Conservation (phyloP, 2,797 vertebrate species). For the Spinibarbus caldwelli region DNA sequence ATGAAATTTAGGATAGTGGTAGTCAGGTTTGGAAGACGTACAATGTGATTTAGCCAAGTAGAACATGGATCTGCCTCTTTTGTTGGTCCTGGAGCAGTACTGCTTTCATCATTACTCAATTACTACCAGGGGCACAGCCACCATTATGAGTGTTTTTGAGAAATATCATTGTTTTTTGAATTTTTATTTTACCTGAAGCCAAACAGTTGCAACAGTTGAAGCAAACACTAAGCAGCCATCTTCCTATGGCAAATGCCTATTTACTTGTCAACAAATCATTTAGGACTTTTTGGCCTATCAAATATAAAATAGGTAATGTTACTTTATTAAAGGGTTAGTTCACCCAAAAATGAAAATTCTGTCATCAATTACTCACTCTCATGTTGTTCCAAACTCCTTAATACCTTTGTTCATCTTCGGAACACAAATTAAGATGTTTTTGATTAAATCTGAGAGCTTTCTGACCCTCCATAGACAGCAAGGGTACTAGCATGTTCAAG, state of each 20-base stretch:
- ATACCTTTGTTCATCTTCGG: not conserved
- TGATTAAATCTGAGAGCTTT: not conserved
- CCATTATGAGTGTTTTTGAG: too few relatives aligned
- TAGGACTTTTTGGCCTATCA: too few relatives aligned
- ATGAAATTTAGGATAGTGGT: not conserved
- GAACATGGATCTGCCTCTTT: not conserved
- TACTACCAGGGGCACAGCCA: not conserved
- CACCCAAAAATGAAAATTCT: not conserved
- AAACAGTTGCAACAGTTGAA: not conserved
- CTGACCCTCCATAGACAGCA: not conserved
- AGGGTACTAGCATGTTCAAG: not conserved
- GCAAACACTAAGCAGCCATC: not conserved
- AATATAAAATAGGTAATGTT: not conserved
- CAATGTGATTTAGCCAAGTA: conserved; percentile 24
- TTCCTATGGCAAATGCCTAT: not conserved
- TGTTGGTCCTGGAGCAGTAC: not conserved
- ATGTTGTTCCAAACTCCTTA: not conserved
- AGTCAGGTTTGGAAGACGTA: not conserved
- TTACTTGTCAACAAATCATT: not conserved
- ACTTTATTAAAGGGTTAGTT: not conserved
- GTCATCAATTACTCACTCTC: not conserved
- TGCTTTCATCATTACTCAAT: not conserved
- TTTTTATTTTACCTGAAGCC: not conserved
- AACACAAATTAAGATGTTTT: not conserved
- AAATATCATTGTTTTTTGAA: not conserved